Evolutionary conservation across 2,113 vertebrate genomes (phyloP).

Genomic region (Rostratula benghalensis): DNA sequence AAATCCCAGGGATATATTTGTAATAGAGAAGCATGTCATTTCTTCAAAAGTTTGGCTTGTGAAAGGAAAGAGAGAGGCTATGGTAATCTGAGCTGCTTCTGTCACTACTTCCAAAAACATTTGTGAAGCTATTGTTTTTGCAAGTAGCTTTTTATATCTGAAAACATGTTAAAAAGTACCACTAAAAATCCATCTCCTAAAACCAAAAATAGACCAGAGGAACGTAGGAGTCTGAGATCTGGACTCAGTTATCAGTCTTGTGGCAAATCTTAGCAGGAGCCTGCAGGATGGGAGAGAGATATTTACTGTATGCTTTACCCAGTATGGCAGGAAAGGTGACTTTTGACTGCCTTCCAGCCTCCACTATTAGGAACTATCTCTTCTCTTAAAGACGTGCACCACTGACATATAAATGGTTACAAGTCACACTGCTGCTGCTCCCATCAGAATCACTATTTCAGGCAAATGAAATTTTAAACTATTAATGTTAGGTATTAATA

Average conservation of each 20-base stretch:
- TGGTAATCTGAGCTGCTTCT: neutral
- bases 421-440: neutral
- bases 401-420: neutral
- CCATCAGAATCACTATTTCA: neutral
- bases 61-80: neutral
- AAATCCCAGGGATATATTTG: neutral
- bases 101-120: neutral
- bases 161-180: neutral
- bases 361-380: neutral
- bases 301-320: slow-evolving; percentile 19
- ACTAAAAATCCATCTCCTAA: neutral
- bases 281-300: neutral
- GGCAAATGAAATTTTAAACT: neutral
- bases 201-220: slow-evolving; percentile 2
- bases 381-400: neutral
- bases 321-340: slow-evolving; percentile 55
- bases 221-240: neutral
- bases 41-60: neutral
- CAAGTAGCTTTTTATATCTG: neutral
- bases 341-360: neutral
- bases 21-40: neutral
- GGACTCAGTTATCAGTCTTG: slow-evolving; percentile 5
- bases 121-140: neutral
- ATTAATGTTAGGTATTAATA: neutral
- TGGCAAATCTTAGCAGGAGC: slow-evolving; percentile 22